A percentile compares a stretch with the other conserved stretches of the same genome.
Evolutionary conservation across 2,113 vertebrate species (phyloP).

Genomic region (Nothoprocta perdicaria): DNA sequence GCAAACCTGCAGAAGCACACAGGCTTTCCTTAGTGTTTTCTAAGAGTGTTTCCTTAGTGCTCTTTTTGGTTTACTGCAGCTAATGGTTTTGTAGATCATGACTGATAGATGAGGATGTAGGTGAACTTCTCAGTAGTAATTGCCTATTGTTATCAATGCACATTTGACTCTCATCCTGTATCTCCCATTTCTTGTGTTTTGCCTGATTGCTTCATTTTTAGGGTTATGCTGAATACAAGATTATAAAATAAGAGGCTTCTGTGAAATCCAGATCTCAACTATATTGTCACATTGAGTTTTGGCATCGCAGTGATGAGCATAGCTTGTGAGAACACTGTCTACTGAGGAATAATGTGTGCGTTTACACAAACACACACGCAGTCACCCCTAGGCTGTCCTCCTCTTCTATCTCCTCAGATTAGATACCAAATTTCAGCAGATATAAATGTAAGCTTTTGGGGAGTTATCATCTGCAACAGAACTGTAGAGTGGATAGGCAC

Average conservation of each 20-base stretch:
- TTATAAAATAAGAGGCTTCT: neutral
- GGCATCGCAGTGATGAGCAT: fast-evolving
- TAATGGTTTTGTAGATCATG: neutral
- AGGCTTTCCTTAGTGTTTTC: neutral
- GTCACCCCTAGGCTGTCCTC: neutral
- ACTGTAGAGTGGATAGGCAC: neutral
- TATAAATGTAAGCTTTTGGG: neutral
- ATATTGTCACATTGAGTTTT: neutral
- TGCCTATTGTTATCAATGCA: neutral
- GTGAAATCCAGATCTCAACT: neutral
- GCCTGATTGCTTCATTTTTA: neutral
- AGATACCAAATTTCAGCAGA: neutral
- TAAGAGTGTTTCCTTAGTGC: neutral
- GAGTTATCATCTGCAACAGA: neutral
- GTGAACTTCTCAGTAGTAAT: neutral
- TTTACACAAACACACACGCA: neutral
- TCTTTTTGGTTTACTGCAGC: neutral
- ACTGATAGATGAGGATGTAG: neutral
- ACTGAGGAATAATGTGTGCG: neutral
- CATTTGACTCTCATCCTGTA: neutral
- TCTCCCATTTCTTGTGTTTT: neutral
- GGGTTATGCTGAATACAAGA: neutral
- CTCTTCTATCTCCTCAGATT: neutral
- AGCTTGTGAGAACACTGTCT: neutral
- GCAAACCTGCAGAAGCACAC: neutral